Base-by-base conservation (phyloP, 92 coral and sea anemone species). In the Metridium senile region DNA sequence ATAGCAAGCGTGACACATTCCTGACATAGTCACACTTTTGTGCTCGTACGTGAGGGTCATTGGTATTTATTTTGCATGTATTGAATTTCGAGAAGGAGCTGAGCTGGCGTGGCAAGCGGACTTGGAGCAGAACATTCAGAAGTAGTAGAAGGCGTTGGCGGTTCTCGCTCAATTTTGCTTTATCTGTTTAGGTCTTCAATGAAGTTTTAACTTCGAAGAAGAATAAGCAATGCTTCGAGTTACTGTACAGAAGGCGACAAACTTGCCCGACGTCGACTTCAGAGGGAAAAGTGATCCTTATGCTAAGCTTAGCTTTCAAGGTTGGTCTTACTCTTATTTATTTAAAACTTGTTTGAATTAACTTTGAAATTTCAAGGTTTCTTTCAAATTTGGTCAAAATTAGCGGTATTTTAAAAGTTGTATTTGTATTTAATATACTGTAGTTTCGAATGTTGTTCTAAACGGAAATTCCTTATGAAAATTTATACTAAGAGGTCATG, bases 231-330 rank as follows among this genome's bases (percentile, higher is more conserved):
- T 88, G 93, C 78, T 88, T 59, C 81, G 70, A 68, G 91, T 92
- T 0, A 87, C 93, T 35, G 88, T 87, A 33, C 93, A 87, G 56
- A 81, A 79, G 35, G 93, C 97, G 20, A 80, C 89, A 1, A 85
- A 86, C 83, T 76, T 92, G 19, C 97, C 97, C 1, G 93, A 92
- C 49, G 97, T 92, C 11, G 97, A 92, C 39, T 79, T 75, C 33
- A 62, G 85, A 29, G 93, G 97, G 47, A 92, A 92, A 62, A 89
- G 93, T 77, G 97, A 92, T 81, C 97, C 97, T 13, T 92, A 82
- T 66, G 93, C 88, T 22, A 82, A 82, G 80, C 59, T 92, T 2
- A 79, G 75, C 66, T 92, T 89, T 31, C 93, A 89, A 66, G 97
- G 97, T 92, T 65, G 63, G 91, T 79, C 20, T 9, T 0, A 59